Base-by-base conservation (phyloP, 2,888 invertebrate genomes). In the Tridacna crocea region DNA sequence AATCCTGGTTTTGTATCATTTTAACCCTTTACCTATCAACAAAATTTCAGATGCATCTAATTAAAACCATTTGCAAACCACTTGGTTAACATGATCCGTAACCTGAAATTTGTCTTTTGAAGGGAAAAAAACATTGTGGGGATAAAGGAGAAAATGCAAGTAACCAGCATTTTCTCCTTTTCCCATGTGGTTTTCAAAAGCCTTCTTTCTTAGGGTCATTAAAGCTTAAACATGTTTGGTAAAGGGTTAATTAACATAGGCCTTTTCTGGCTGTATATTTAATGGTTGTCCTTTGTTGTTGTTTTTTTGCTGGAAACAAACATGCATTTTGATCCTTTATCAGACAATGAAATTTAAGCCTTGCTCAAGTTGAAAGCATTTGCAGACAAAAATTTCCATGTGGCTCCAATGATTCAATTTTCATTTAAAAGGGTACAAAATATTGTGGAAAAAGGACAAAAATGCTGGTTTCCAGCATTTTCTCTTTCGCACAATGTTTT, bases 381-480 rank as follows among this genome's bases (percentile, higher is more conserved):
- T 22, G 61, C 61, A 61, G 61, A 22, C 3, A 22, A 61, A 6
- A 61, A n/a, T 3, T 61, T 61, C 2, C n/a, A 13, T 61, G 19
- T 61, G 22, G 24, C 24, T 36, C 8, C 2, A 8, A 36, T 36
- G 36, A 36, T 36, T 2, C 3, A 8, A 36, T 36, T 36, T 36
- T n/a, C n/a, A 8, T 36, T 8, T 36, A 3, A 55, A 55, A 55
- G 19, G 13, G 4, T 10, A 27, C 36, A 66, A 66, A 66, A 36
- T 15, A 66, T 66, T 66, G 27, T 36, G 27, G 61, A 8, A 12
- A 66, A 66, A 66, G 66, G 36, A 66, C 1, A 66, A n/a, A 66
- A 66, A 19, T 66, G 66, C 66, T 27, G 17, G 24, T 66, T 17
- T 6, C n/a, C 17, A 27, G 27, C 66, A 66, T 17, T 66, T 66